phyloP scores from a whole-genome alignment of 30 jellyfish, hydroid and myxozoan species.

The Turritopsis rubra region DNA sequence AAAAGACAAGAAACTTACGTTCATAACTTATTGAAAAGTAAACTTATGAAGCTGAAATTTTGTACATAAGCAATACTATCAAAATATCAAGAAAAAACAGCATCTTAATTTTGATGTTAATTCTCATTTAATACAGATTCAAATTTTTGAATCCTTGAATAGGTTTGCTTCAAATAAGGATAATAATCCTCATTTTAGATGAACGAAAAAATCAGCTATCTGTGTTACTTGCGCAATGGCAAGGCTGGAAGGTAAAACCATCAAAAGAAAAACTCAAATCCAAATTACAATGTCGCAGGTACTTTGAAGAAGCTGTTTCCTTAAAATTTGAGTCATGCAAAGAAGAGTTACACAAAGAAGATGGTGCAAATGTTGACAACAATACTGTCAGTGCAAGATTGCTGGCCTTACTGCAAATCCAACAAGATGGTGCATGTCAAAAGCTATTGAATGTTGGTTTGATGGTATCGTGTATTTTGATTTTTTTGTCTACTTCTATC shows the following conservation, averaged over 20 bases:
- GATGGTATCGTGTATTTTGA: constrained; percentile 10
- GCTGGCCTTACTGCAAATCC: constrained; percentile 50
- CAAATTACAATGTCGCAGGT: constrained; percentile 45
- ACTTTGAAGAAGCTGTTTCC: constrained; percentile 80
- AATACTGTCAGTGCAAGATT: constrained; percentile 36
- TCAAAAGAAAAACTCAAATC: constrained; percentile 21
- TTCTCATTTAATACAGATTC: too few relatives aligned
- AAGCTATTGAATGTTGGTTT: constrained; percentile 35
- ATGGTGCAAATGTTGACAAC: constrained; percentile 42
- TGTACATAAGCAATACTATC: too few relatives aligned
- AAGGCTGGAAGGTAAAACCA: constrained; percentile 51
- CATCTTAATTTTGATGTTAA: too few relatives aligned
- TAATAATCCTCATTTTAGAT: constrained; percentile 28
- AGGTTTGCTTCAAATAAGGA: not conserved
- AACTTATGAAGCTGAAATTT: too few relatives aligned
- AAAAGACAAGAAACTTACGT: too few relatives aligned
- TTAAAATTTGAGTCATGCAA: constrained; percentile 52
- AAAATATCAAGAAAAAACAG: too few relatives aligned
- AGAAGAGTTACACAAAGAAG: constrained; percentile 26
- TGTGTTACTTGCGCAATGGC: constrained; percentile 75
- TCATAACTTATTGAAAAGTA: too few relatives aligned
- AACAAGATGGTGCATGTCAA: constrained; percentile 60
- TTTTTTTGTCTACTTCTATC: not conserved
- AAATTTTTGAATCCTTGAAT: not conserved
- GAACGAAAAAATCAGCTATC: constrained; percentile 68